Percentiles rank a stretch among this genome's conserved stretches.
Evolutionary conservation across 2,888 invertebrate species (phyloP).

Genomic region (Epirrhoe tristata): DNA sequence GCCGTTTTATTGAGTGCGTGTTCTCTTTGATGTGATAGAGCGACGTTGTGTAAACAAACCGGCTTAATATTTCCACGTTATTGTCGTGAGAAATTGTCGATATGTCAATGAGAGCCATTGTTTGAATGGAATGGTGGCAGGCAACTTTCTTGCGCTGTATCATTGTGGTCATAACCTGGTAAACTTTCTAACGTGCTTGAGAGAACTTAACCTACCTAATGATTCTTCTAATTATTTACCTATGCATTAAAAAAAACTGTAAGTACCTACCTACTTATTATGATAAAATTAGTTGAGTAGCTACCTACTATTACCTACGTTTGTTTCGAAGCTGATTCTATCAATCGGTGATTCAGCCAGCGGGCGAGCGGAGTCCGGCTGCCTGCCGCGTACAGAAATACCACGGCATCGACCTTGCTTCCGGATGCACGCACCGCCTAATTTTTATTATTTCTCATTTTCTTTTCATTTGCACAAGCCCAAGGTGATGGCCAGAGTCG

Average conservation of each 20-base stretch:
- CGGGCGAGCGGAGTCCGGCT: constrained; percentile 53
- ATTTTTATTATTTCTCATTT: constrained; percentile 79
- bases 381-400: constrained; percentile 77
- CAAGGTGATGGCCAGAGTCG: constrained; percentile 75
- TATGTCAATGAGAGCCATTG: constrained; percentile 38
- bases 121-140: constrained; percentile 29
- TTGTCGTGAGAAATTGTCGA: constrained; percentile 33
- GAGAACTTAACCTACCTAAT: background rate
- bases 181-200: constrained; percentile 12
- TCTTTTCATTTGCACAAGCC: constrained; percentile 58
- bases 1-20: constrained; percentile 52
- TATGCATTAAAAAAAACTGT: no score
- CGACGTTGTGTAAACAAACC: constrained; percentile 47
- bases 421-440: constrained; percentile 72
- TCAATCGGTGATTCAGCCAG: constrained; percentile 74
- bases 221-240: no score
- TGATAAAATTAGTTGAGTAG: constrained; percentile 52
- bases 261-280: background rate
- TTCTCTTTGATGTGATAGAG: constrained; percentile 48
- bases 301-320: constrained; percentile 48
- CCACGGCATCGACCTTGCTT: constrained; percentile 80
- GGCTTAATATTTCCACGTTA: constrained; percentile 43
- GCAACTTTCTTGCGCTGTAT: constrained; percentile 24
- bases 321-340: constrained; percentile 62
- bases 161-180: constrained; percentile 6